Base-by-base conservation (phyloP, 2,113 vertebrate genomes). In the Gadus macrocephalus region DNA sequence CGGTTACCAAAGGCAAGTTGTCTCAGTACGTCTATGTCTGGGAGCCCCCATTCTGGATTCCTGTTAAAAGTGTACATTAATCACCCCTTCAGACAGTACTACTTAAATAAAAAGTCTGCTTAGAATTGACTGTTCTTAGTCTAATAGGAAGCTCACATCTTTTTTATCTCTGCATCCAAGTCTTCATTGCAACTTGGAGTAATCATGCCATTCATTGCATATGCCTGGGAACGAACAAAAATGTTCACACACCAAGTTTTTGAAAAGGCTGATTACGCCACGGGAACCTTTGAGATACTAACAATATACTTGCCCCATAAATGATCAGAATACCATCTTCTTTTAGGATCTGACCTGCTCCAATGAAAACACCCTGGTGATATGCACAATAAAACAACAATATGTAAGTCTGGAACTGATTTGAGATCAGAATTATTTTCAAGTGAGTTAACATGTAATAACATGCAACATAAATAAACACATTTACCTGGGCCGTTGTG, bases 1-100 rank as follows among this genome's bases (percentile, higher is more conserved):
- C 83, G 76, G 0, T 86, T 90, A 17, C 67, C 69, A 56, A 81
- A 89, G 16, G 88, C 90, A 71, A 91, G 69, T 72, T 92, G 90
- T 76, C 90, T 86, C 53, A 92, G 87, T 8, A 91, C 86, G 4
- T 92, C 87, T 0, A 91, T 78, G 38, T 93, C 92, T 28, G 87
- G 85, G 65, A 92, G 92, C 62, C 92, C 90, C 91, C 90, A 92
- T 15, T 91, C 91, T 55, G 89, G 86, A 72, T 93, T 92, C 70
- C 91, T 93, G 1, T 35, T 35, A 35, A 35, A 35, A 35, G 2
- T 35, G 31, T 35, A 35, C 4, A 6, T 5, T 7, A 35, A 1
- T 35, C 4, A 35, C 31, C 31, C 4, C 31, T 35, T 35, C 31
- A 35, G 31, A 35, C 4, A 35, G 31, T 35, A 35, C 31, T 35